Percentiles rank a stretch among this genome's conserved stretches.
Evolutionary conservation across 1,140 invertebrate genomes (phyloP).

Genomic region (Lycorma delicatula): DNA sequence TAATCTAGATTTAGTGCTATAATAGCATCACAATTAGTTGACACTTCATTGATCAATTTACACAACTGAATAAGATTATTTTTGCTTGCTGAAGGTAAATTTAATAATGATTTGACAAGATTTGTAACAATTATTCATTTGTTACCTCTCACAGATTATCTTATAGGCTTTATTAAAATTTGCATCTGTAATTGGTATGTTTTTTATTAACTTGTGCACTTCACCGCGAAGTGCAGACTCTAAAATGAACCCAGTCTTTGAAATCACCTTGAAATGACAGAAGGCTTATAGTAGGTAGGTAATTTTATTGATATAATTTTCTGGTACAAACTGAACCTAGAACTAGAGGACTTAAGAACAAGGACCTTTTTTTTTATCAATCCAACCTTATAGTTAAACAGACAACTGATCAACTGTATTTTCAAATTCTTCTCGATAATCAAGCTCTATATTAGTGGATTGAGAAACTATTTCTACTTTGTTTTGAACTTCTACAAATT

Average conservation of each 20-base stretch:
- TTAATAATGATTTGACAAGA: constrained; percentile 12
- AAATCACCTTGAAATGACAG: neutral
- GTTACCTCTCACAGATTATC: constrained; percentile 15
- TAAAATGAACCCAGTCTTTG: neutral
- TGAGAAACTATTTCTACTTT: no score
- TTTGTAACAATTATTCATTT: constrained; percentile 13
- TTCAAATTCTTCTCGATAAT: neutral
- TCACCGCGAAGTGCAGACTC: constrained; percentile 7
- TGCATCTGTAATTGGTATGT: neutral
- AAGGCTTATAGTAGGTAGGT: neutral
- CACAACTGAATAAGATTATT: neutral
- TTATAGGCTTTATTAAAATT: constrained; percentile 9
- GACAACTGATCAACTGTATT: neutral
- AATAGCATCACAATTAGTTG: neutral
- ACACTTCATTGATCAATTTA: neutral
- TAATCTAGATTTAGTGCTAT: neutral
- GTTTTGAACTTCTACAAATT: no score
- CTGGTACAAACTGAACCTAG: no score
- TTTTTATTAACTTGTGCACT: neutral
- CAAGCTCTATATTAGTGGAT: neutral
- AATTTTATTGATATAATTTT: neutral
- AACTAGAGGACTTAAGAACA: no score
- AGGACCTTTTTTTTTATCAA: neutral
- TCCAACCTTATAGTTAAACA: neutral
- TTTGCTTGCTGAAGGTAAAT: constrained; percentile 10